Base-by-base conservation (phyloP, 2,888 invertebrate genomes). In the Monoplex corrugatus region DNA sequence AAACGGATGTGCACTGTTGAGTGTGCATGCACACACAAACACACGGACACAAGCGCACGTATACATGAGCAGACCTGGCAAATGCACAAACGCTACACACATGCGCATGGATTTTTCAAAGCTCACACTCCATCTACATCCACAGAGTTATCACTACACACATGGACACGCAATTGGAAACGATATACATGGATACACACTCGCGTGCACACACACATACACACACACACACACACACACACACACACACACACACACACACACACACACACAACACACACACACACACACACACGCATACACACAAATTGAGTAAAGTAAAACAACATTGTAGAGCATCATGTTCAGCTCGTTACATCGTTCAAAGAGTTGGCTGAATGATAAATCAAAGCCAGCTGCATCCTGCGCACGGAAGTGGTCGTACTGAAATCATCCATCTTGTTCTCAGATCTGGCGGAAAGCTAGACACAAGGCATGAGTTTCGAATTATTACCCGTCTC, bases 401-500 rank as follows among this genome's bases (percentile, higher is more conserved):
- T 83, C 35, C 83, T 45, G 8, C 35, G 35, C 50, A 50, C 44
- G 83, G 50, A 83, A 83, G 83, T 35, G 10, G 50, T 32, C 50
- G 44, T 45, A 28, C 16, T 83, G 50, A 35, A 35, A 83, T 32
- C 40, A 45, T 83, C 40, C 50, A 45, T 50, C 87, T 80, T 87
- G 19, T 32, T 44, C 28, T 68, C 23, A 63, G 23, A 38, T 6
- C 57, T n/a, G 35, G 19, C 5, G 19, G 44, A 38, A n/a, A 45
- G 13, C 13, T 80, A 50, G 80, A 80, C 87, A 82, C 50, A 38
- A 82, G 57, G n/a, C 87, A 80, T 40, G 23, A 57, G 87, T 63
- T 87, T 82, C 45, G 63, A 87, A 87, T 87, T 82, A 87, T 82
- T 63, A 38, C 28, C 87, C 45, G 87, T 87, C 80, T 87, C 87